phyloP scores from a whole-genome alignment of 2,113 vertebrate species.

The Ophiodon elongatus region DNA sequence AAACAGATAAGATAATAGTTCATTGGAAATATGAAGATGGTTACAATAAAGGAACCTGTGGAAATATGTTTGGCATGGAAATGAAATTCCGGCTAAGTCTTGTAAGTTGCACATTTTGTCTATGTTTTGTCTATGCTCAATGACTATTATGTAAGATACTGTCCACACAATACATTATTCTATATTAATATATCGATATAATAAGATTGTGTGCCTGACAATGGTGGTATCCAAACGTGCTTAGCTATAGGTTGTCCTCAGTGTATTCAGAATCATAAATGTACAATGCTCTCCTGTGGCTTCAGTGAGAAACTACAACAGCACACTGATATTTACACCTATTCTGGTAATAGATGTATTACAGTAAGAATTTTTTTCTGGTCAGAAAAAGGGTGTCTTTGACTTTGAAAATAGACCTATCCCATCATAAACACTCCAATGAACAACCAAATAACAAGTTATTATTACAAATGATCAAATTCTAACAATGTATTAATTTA shows the following conservation, averaged over 20 bases:
- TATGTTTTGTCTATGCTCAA: background rate
- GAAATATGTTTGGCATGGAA: background rate
- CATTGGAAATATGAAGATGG: background rate
- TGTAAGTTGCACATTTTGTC: slow-evolving; percentile 41
- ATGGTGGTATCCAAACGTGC: background rate
- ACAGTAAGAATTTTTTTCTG: background rate
- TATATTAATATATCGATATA: background rate
- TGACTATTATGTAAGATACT: background rate
- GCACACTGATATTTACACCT: background rate
- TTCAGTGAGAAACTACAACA: background rate
- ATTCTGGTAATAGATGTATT: background rate
- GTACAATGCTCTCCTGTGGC: background rate
- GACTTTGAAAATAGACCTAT: background rate
- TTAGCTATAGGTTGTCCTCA: background rate
- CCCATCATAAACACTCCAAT: background rate
- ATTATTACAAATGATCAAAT: no score
- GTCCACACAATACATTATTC: background rate
- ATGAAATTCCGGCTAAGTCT: slow-evolving; percentile 44
- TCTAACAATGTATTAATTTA: no score
- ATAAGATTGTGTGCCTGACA: background rate
- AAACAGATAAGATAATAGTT: background rate
- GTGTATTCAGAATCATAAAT: background rate
- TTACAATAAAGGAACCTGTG: background rate
- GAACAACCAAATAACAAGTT: no score
- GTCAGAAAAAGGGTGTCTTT: no score